Evolutionary conservation across 1,140 invertebrate genomes (phyloP), one percentile per base, ranked within the genome.

Genomic region (Pogonomyrmex californicus): DNA sequence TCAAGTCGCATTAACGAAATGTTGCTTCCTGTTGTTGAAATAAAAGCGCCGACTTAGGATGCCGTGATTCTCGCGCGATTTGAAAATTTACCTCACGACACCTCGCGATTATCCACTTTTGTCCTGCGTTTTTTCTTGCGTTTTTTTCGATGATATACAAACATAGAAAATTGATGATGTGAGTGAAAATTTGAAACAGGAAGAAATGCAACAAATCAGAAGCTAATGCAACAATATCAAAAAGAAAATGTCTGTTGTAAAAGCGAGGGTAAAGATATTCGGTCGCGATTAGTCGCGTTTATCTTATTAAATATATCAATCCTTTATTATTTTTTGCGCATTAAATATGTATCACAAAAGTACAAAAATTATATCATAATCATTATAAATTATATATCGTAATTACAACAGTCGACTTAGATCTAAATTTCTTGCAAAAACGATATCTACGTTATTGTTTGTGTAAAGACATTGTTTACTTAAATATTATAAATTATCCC

Each of bases 1-100:
- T 90, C 85, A 83, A 89, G 88, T 68, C 73, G 71, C 14, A 60
- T 63, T 23, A 23, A 58, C 85, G 58, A 58, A 65, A 41, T 10
- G 38, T n/a, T 17, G 33, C 47, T 49, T 36, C 33, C 76, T 14
- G 23, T 41, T 58, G 44, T 30, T 73, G 36, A 89, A 89, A 90
- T 87, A 90, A 83, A 54, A 36, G 10, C 44, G 33, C 51, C 62
- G 47, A 6, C 65, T 81, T 81, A 81, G 23, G 36, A 54, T 14
- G 23, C 7, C 77, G 14, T 4, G 17, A 9, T 65, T 63, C 33
- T 49, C 47, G 38, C 54, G 63, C 49, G 38, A 36, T 36, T 77
- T 49, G 49, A 47, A 38, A 60, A 38, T 68, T 86, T 66, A 65
- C 47, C 60, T 47, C 12, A 12, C 12, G 4, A 6, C 41, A 44